Conservation (phyloP, 2,797 vertebrate genomes). For the Coccyzus lansbergi region DNA sequence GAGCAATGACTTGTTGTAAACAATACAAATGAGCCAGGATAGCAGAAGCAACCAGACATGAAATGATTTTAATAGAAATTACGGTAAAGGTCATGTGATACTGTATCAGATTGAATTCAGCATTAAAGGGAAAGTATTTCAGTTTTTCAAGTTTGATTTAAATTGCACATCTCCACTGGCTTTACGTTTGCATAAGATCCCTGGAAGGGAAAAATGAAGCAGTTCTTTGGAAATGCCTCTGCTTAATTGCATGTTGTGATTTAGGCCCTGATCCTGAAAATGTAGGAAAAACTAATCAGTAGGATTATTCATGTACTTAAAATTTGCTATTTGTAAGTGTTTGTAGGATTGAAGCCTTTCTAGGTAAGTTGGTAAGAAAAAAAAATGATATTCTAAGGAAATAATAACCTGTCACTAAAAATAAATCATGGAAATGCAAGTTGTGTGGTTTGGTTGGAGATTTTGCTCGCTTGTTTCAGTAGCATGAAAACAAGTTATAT, state of each 20-base stretch:
- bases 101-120: slow-evolving; percentile 71
- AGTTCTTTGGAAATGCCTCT: slow-evolving; percentile 34
- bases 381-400: neutral
- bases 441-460: neutral
- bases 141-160: slow-evolving; percentile 61
- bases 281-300: neutral
- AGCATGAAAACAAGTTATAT: slow-evolving; percentile 6
- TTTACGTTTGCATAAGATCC: slow-evolving; percentile 14
- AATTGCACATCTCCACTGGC: slow-evolving; percentile 35
- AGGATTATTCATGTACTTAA: neutral
- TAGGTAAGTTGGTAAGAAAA: slow-evolving; percentile 16
- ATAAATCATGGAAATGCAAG: neutral
- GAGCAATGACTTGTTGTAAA: slow-evolving; percentile 83
- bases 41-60: slow-evolving; percentile 83
- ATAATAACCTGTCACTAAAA: neutral
- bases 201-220: slow-evolving; percentile 28
- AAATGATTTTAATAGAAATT: slow-evolving; percentile 85
- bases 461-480: slow-evolving; percentile 14
- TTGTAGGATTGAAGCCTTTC: neutral
- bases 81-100: slow-evolving; percentile 83
- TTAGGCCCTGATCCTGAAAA: slow-evolving; percentile 24
- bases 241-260: slow-evolving; percentile 37
- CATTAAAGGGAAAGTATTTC: slow-evolving; percentile 80
- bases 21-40: slow-evolving; percentile 83
- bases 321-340: neutral